phyloP scores from a whole-genome alignment of 2,113 vertebrate genomes.

The Chloropsis hardwickii region DNA sequence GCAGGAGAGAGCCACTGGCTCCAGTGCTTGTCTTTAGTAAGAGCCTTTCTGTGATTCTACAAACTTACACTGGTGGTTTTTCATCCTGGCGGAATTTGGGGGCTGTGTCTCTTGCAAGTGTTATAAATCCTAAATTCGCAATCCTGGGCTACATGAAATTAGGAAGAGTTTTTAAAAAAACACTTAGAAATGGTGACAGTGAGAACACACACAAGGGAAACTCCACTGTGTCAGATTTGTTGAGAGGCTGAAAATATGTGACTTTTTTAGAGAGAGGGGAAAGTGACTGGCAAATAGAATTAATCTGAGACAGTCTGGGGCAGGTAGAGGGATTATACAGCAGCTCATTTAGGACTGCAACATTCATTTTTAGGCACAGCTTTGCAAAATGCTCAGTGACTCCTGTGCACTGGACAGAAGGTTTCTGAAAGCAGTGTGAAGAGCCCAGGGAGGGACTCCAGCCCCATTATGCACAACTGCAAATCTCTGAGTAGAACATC shows the following conservation, averaged over 20 bases:
- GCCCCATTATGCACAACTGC: background rate
- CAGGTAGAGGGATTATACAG: conserved; percentile 57
- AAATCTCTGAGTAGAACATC: conserved; percentile 11
- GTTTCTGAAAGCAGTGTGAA: background rate
- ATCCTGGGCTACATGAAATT: background rate
- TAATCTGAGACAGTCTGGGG: conserved; percentile 51
- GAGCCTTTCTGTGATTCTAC: background rate
- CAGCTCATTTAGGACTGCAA: conserved; percentile 22
- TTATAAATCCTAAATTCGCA: background rate
- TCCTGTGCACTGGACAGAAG: background rate
- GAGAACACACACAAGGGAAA: background rate
- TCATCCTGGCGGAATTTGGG: background rate
- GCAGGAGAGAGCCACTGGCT: background rate
- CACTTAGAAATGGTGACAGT: background rate
- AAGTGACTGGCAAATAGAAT: conserved; percentile 31
- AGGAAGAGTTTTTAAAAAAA: background rate
- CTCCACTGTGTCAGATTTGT: background rate
- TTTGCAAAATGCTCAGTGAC: background rate
- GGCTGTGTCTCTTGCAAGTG: background rate
- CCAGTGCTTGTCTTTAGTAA: background rate
- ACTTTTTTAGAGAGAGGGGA: background rate
- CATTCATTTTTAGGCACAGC: conserved; percentile 21
- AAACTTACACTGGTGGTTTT: background rate
- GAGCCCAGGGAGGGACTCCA: background rate
- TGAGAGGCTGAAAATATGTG: conserved; percentile 19